Evolutionary conservation across 2,888 invertebrate genomes (phyloP), one percentile per base, ranked within the genome.

Genomic region (Conchocele bisecta): DNA sequence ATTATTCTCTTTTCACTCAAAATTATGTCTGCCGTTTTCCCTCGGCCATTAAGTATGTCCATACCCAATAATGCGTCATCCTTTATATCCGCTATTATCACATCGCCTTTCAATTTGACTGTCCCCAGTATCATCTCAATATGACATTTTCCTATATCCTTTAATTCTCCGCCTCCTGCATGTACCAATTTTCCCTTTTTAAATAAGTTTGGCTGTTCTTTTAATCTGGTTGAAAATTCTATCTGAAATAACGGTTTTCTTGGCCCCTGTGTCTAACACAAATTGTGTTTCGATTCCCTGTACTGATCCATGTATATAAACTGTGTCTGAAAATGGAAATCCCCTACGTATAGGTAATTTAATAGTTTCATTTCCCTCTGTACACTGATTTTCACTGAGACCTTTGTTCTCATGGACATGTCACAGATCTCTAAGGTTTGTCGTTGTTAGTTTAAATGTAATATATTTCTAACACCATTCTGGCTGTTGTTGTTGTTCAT

Each of bases 391-490:
- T 17, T 33, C 29, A 28, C 48, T 48, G 20, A 37, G 54, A 29
- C 39, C 54, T 39, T 66, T 60, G 31, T 41, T 6, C 17, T 29
- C 37, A 33, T 37, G 68, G 64, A 53, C 64, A 42, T 26, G 33
- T 17, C 33, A 48, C 44, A 17, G 67, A 50, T 41, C 67, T 35
- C 31, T 64, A 5, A 59, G 54, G 58, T 53, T 20, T 44, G 61
- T 28, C 59, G 58, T n/a, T 28, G 39, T 33, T 58, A 58, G 72
- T 73, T 59, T 59, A 64, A 73, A 57, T 41, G 9, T 46, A 53
- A 20, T 37, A 7, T 13, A 22, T 33, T 56, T 26, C 28, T 29
- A 29, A 39, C 37, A 13, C 37, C 20, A 22, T 24, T 54, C 2
- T 37, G 39, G 29, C 44, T 7, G 17, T 17, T 1, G 13, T 35